Percentiles rank a stretch among this genome's conserved stretches.
Conservation (phyloP, 1,140 invertebrate genomes). For the Phenacoccus solenopsis region DNA sequence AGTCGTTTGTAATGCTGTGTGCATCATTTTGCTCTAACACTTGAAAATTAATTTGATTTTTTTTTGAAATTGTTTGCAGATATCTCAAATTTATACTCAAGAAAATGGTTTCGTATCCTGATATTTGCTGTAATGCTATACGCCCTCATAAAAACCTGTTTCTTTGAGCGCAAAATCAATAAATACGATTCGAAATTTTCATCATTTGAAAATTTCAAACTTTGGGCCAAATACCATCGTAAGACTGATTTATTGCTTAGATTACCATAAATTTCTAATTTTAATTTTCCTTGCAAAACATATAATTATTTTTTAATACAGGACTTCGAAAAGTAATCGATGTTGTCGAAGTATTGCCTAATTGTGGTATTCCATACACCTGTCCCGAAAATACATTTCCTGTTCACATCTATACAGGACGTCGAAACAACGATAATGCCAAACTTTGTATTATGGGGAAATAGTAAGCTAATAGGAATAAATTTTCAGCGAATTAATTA, state of each 20-base stretch:
- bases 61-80: neutral
- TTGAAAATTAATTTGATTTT: neutral
- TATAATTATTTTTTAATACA: neutral
- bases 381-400: constrained; percentile 35
- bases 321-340: constrained; percentile 19
- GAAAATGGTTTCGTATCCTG: neutral
- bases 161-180: neutral
- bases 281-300: too few relatives aligned
- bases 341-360: constrained; percentile 31
- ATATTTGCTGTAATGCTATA: neutral
- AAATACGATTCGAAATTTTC: neutral
- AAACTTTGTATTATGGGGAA: constrained; percentile 39
- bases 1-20: too few relatives aligned
- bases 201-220: neutral
- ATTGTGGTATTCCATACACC: constrained; percentile 35
- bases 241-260: neutral
- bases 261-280: too few relatives aligned
- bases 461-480: constrained; percentile 34
- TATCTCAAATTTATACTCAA: neutral
- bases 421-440: constrained; percentile 35
- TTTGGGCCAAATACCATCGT: neutral
- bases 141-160: neutral
- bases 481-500: too few relatives aligned
- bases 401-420: constrained; percentile 38
- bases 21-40: too few relatives aligned